A percentile compares a stretch with the other conserved stretches of the same genome.
phyloP scores from a whole-genome alignment of 2,797 vertebrate species.

The Enteromius mattozi region DNA sequence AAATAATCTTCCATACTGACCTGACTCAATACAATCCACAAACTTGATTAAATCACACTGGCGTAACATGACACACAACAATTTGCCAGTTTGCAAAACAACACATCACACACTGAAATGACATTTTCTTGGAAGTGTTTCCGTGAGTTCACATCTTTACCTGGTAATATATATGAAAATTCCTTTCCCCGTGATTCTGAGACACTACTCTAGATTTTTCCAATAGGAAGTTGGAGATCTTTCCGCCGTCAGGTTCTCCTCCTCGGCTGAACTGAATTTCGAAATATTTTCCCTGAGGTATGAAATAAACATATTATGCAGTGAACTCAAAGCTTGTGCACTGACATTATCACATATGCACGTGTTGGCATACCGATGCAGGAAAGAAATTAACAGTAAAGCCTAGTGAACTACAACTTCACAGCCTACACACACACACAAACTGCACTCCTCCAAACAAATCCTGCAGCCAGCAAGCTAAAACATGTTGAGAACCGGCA shows the following conservation, averaged over 20 bases:
- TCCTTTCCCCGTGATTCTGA: constrained; percentile 83
- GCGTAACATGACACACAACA: neutral
- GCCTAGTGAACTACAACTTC: neutral
- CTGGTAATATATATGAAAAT: constrained; percentile 87
- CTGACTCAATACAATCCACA: constrained; percentile 1
- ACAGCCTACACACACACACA: constrained; percentile 14
- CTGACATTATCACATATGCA: neutral
- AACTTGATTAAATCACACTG: neutral
- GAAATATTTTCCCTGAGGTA: constrained; percentile 84
- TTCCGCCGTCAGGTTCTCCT: constrained; percentile 85
- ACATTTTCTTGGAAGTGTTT: neutral
- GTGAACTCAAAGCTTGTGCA: neutral
- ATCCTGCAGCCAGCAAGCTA: constrained; percentile 36
- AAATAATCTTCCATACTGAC: neutral
- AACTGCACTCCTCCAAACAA: neutral
- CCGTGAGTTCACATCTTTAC: constrained; percentile 60
- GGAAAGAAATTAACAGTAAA: neutral
- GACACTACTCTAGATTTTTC: constrained; percentile 85
- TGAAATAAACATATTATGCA: neutral
- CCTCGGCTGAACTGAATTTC: constrained; percentile 88
- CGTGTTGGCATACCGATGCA: neutral
- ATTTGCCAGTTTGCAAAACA: neutral
- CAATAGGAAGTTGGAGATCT: constrained; percentile 85
- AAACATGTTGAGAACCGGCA: constrained; percentile 38
- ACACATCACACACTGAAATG: neutral